Percentiles rank a stretch among this genome's conserved stretches.
Evolutionary conservation across 37 sponge, comb jelly and placozoan species (phyloP).

Genomic region (Eunapius fragilis): DNA sequence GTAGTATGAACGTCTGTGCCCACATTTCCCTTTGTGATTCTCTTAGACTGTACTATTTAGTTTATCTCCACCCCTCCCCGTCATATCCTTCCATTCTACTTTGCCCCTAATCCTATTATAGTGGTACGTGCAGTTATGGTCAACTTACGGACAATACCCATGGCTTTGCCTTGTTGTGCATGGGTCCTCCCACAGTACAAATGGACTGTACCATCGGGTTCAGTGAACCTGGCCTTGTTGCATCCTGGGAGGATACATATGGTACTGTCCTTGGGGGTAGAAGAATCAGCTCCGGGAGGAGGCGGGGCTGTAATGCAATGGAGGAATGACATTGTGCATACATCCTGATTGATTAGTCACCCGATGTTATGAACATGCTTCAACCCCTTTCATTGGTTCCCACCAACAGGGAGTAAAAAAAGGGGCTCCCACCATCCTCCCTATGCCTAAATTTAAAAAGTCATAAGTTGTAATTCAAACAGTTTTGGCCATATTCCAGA

Average conservation of each 20-base stretch:
- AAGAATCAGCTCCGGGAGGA: constrained; percentile 4
- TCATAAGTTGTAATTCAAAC: too few relatives aligned
- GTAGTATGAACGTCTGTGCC: too few relatives aligned
- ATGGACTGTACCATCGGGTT: constrained; percentile 22
- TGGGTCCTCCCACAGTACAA: constrained; percentile 79
- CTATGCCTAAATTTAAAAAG: too few relatives aligned
- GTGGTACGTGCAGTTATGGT: too few relatives aligned
- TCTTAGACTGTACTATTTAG: too few relatives aligned
- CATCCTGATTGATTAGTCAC: too few relatives aligned
- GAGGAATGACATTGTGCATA: background rate
- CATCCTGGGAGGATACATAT: constrained; percentile 69
- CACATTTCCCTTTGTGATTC: too few relatives aligned
- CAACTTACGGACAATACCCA: constrained; percentile 54
- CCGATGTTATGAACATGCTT: too few relatives aligned
- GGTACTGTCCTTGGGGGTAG: constrained; percentile 32
- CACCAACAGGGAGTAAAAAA: too few relatives aligned
- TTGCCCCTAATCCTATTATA: background rate
- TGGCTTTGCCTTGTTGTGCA: constrained; percentile 46
- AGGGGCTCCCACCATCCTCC: too few relatives aligned
- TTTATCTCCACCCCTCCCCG: background rate
- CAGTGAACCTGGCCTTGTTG: constrained; percentile 19
- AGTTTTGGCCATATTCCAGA: too few relatives aligned
- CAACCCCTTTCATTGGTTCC: too few relatives aligned
- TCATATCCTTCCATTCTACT: background rate
- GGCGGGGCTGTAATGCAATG: background rate